Conservation (phyloP, 2,797 vertebrate genomes). For the Phrynocephalus guinanensis region DNA sequence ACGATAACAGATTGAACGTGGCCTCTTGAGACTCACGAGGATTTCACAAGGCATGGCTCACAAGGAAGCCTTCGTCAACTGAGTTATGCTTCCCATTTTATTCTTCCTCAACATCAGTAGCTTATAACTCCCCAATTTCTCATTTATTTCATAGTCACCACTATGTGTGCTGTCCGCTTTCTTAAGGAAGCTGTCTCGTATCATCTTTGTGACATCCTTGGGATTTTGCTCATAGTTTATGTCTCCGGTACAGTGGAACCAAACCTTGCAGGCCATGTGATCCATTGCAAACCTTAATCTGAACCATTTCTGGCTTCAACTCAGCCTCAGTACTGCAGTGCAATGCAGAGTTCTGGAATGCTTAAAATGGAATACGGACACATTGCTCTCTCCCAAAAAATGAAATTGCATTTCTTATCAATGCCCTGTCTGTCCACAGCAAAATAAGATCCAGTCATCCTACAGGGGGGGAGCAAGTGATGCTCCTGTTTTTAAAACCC, state of each 20-base stretch:
- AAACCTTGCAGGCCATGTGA: background rate
- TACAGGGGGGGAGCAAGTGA: background rate
- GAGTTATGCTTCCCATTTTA: constrained; percentile 77
- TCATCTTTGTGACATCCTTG: constrained; percentile 62
- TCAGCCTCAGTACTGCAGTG: background rate
- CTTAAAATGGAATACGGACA: background rate
- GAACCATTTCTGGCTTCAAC: background rate
- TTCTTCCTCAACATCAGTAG: constrained; percentile 67
- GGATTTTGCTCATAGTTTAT: constrained; percentile 68
- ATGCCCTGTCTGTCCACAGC: too few species aligned
- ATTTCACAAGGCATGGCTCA: constrained; percentile 73
- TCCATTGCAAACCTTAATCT: background rate
- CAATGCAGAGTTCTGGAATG: background rate
- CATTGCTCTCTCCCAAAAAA: background rate
- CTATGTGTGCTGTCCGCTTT: constrained; percentile 63
- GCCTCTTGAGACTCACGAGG: constrained; percentile 71
- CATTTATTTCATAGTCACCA: constrained; percentile 70
- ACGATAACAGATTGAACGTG: constrained; percentile 62
- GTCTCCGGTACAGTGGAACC: constrained; percentile 56
- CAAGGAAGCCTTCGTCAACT: constrained; percentile 68
- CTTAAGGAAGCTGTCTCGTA: constrained; percentile 56
- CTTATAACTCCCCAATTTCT: constrained; percentile 67
- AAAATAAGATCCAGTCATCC: background rate
- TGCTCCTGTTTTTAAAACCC: too few species aligned
- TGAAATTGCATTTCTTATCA: background rate